A percentile compares a stretch with the other conserved stretches of the same genome.
Evolutionary conservation across 2,797 vertebrate genomes (phyloP).

Genomic region (Discoglossus pictus): DNA sequence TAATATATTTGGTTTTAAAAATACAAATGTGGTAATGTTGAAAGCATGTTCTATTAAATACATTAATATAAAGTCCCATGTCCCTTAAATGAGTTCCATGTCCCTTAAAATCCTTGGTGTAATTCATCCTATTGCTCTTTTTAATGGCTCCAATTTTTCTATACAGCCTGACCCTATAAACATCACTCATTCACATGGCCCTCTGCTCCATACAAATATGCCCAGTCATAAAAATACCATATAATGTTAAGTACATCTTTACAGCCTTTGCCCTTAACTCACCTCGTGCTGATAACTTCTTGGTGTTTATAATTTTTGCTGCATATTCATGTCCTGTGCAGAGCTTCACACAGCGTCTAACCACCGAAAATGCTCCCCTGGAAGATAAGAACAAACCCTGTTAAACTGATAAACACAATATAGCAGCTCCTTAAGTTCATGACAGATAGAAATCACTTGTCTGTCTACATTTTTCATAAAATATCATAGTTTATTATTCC

Average conservation of each 20-base stretch:
- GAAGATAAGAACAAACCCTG: slow-evolving; percentile 35
- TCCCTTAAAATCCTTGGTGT: not conserved
- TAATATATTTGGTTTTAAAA: too few relatives aligned
- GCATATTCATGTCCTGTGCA: slow-evolving; percentile 92
- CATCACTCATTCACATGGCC: not conserved
- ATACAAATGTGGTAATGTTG: too few relatives aligned
- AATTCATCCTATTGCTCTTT: slow-evolving; percentile 1
- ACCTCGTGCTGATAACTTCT: slow-evolving; percentile 97
- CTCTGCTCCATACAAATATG: not conserved
- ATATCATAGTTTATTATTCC: too few relatives aligned
- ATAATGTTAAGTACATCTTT: slow-evolving; percentile 1
- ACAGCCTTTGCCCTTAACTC: slow-evolving; percentile 52
- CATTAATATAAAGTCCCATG: too few relatives aligned
- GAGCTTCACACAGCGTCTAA: slow-evolving; percentile 93
- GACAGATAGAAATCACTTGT: too few relatives aligned
- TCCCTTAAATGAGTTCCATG: too few relatives aligned
- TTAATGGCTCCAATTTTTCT: not conserved
- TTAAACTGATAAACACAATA: not conserved
- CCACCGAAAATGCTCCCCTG: slow-evolving; percentile 95
- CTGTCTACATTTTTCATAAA: too few relatives aligned
- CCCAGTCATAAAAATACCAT: not conserved
- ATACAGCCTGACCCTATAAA: not conserved
- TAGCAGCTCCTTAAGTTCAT: too few relatives aligned
- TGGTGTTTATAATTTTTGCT: slow-evolving; percentile 98
- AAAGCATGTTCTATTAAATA: too few relatives aligned